Evolutionary conservation across 2,113 vertebrate species (phyloP), one percentile per base, ranked within the genome.

Genomic region (Gobiocypris rarus): DNA sequence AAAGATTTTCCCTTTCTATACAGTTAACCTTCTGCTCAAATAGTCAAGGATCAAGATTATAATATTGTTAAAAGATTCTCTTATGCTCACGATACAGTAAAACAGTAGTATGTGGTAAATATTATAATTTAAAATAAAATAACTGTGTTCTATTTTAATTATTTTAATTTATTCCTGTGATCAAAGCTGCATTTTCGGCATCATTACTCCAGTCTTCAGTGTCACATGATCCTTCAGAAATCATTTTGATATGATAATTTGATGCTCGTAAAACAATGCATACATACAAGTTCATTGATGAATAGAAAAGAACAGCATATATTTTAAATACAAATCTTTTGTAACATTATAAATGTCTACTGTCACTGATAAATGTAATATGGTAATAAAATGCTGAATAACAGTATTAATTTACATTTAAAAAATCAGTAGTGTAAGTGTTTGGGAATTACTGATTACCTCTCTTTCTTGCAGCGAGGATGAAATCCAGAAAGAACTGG

Each of bases 401-500:
- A 54, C 2, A 22, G 52, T 54, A 22, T 54, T 54, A 3, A 22
- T 22, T 54, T 54, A 22, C 17, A 54, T 54, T n/a, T 2, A 9
- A 54, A 54, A 54, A 26, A 67, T 52, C 4, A 63, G 26, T 31
- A 3, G 61, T 63, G 8, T 17, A 26, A 24, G 22, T 43, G 34
- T 77, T n/a, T 34, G 48, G 14, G 50, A 58, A 58, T 43, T n/a
- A 65, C 19, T 50, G 59, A 80, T 8, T 2, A 26, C 0, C 4
- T 65, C 5, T 81, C 43, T 82, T 85, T 81, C 63, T 95, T 94
- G 76, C 94, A 99, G 98, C 86, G 97, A 99, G 94, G 97, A 98
- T 71, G 97, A 99, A 89, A 99, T 99, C 91, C 92, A 96, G 90
- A 99, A 97, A 91, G 98, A 99, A 89, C 89, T 99, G 87, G 97